These are phyloP conservation scores for Turnix velox DNA, from an alignment of 2,113 vertebrate species.

Conservation along the genomic window DNA sequence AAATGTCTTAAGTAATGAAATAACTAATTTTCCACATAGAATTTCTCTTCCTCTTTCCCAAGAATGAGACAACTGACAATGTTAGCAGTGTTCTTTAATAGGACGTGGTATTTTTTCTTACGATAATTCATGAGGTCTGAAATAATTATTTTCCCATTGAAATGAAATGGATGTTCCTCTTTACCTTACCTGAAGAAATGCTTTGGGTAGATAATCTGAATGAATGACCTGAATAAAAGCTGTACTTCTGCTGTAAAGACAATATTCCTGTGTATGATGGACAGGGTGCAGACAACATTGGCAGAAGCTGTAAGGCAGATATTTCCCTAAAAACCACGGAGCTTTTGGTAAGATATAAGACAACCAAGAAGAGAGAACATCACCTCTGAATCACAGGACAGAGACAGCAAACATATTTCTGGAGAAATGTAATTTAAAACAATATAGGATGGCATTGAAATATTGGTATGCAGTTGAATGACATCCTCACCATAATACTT, in stretches of 20 bases:
- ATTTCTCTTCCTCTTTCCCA: background rate
- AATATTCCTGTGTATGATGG: background rate
- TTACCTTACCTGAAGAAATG: background rate
- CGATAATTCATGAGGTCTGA: background rate
- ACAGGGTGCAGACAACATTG: background rate
- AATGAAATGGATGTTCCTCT: background rate
- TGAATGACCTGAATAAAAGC: background rate
- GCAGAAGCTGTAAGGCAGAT: background rate
- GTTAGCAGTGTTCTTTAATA: background rate
- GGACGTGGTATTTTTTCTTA: background rate
- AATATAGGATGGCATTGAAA: background rate
- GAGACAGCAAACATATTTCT: background rate
- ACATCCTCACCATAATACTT: background rate
- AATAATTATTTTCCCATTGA: background rate
- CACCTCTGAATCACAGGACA: background rate
- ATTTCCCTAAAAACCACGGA: background rate
- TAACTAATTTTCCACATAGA: background rate
- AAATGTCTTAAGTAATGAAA: background rate
- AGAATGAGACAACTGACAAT: background rate
- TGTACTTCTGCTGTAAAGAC: background rate
- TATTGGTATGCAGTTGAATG: background rate
- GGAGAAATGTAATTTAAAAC: background rate
- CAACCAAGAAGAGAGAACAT: rapidly evolving
- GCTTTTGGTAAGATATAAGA: background rate
- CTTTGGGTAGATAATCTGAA: background rate